Evolutionary conservation across 2,797 vertebrate species (phyloP), one percentile per base, ranked within the genome.

Genomic region (Heterohyrax brucei): DNA sequence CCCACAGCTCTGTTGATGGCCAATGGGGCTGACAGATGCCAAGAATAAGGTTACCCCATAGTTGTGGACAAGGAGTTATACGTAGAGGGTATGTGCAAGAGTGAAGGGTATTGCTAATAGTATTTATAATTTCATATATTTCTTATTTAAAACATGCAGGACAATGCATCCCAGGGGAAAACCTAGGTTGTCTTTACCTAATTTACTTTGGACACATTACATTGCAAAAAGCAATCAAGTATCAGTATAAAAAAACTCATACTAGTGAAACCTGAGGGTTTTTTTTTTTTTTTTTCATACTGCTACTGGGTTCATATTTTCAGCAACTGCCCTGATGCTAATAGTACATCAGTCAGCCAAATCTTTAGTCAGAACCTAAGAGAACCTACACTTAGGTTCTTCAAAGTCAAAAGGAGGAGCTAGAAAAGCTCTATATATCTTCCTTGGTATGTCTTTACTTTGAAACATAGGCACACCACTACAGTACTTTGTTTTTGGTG

Each of bases 241-340:
- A 22, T 64, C 10, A 78, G 18, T 28, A 70, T 89, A 82, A 48
- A 30, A 95, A 91, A 85, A 14, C 30, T 56, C 61, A 79, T 95
- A 83, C 89, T 24, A 61, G n/a, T 18, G 12, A 66, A 87, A 33
- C 70, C n/a, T 78, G n/a, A 62, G 18, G 10, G 10, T 62, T 81
- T 44, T 59, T 56, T 56, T 62, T 73, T 78, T 77, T 64, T 16
- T 16, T 56, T 56, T 56, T 56, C 24, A 76, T 5, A 28, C 93
- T 80, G 3, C 30, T 81, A 89, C 87, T 77, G 13, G 7, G 68
- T 21, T 77, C 87, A 2, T 3, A 61, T 62, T 89, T 95, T 89
- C 5, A 78, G 86, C 1, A 21, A 19, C 64, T 94, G n/a, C 48
- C 59, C 19, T 46, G 81, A 80, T 8, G 76, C 18, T 87, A 83